Base-by-base conservation (phyloP, 35 echinoderm and acorn worm species). In the Apostichopus californicus region DNA sequence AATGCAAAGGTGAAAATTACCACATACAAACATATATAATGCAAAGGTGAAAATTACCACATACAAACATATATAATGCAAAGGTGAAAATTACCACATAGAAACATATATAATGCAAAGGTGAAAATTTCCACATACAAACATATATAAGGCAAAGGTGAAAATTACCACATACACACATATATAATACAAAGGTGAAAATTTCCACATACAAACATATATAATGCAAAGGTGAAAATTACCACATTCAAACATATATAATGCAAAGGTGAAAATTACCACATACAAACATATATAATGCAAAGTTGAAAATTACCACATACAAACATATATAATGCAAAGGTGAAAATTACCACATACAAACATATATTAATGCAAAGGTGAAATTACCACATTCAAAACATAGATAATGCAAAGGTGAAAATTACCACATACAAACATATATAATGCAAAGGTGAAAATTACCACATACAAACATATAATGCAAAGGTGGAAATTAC, bases 191-290 rank as follows among this genome's bases (percentile, higher is more conserved):
- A 34, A 34, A 1, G 2, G 21, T 21, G 21, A 1, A 73, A 73
- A 73, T 21, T 78, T 0, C 1, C 2, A 78, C 7, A 2, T 21
- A 60, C 58, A 60, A 7, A 60, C 58, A 60, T 60, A 60, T 12
- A 60, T 60, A 60, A 90, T 73, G 61, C 90, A 58, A 94, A 93
- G 95, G 95, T 97, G 78, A 71, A 20, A 17, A 78, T 78, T 78
- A 46, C 0, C 77, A 24, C 17, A 46, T 46, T 1, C 28, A 34
- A 34, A 34, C 28, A 34, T 34, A 34, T 1, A 34, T 34, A 34
- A 34, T 2, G 1, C 28, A 34, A 34, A 34, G 28, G 28, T 34
- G 28, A 34, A 34, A 34, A 34, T 34, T 34, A 34, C 0, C 28
- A 34, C 28, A 34, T 34, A 34, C 28, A 34, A 34, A 34, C 28